Conservation (phyloP, 2,113 vertebrate genomes). For the Propithecus coquereli region DNA sequence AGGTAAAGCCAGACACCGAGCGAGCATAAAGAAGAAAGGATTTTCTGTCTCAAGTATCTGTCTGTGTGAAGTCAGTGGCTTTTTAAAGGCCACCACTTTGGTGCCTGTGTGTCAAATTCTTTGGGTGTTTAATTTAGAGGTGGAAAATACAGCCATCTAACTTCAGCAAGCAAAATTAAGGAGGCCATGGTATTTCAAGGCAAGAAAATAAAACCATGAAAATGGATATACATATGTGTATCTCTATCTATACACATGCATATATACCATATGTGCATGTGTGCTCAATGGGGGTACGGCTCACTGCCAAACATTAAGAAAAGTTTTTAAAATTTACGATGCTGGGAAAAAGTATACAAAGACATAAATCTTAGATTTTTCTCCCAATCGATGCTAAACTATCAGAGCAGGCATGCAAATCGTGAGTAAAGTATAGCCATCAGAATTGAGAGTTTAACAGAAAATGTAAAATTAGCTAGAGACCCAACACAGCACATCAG, state of each 20-base stretch:
- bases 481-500: not conserved
- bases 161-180: slow-evolving; percentile 29
- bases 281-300: slow-evolving; percentile 36
- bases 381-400: slow-evolving; percentile 50
- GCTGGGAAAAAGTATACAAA: slow-evolving; percentile 63
- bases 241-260: not conserved
- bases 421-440: not conserved
- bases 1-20: slow-evolving; percentile 63
- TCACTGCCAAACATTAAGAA: slow-evolving; percentile 53
- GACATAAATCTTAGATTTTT: slow-evolving; percentile 59
- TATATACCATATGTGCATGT: slow-evolving; percentile 36
- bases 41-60: slow-evolving; percentile 67
- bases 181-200: slow-evolving; percentile 24
- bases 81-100: slow-evolving; percentile 64
- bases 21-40: slow-evolving; percentile 67
- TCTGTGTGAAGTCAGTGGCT: slow-evolving; percentile 59
- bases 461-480: slow-evolving; percentile 29
- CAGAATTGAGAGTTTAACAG: slow-evolving; percentile 7
- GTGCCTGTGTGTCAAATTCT: slow-evolving; percentile 50
- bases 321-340: slow-evolving; percentile 63
- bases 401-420: slow-evolving; percentile 42
- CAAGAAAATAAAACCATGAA: slow-evolving; percentile 20
- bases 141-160: slow-evolving; percentile 35
- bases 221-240: not conserved
- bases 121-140: slow-evolving; percentile 55